Evolutionary conservation across 1,140 invertebrate genomes (phyloP).

Genomic region (Bombus pascuorum): DNA sequence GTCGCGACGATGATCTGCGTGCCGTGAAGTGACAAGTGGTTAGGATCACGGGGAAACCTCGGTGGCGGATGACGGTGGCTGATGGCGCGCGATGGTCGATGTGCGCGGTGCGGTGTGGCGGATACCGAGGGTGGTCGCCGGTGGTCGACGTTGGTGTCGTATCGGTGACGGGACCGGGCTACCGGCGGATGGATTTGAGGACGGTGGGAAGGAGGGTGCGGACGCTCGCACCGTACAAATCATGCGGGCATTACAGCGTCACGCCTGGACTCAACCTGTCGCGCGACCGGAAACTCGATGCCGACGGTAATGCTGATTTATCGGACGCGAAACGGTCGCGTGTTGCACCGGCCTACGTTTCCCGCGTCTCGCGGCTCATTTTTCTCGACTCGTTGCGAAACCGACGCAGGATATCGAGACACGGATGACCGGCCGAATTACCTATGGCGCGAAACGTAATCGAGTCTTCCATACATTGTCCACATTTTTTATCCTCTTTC

Average conservation of each 20-base stretch:
- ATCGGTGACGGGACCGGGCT: conserved; percentile 49
- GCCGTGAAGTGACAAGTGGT: conserved; percentile 82
- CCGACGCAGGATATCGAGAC: neutral
- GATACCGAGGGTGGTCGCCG: conserved; percentile 25
- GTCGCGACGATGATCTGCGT: conserved; percentile 84
- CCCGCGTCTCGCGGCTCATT: conserved; percentile 15
- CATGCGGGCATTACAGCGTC: conserved; percentile 81
- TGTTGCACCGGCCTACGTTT: conserved; percentile 1
- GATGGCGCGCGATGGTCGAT: conserved; percentile 36
- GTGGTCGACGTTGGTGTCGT: conserved; percentile 46
- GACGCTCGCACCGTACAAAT: conserved; percentile 79
- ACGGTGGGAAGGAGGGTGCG: conserved; percentile 66
- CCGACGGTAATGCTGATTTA: conserved; percentile 81
- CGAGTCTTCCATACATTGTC: neutral
- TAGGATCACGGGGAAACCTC: conserved; percentile 79
- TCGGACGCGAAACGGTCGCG: conserved; percentile 69
- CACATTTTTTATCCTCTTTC: neutral
- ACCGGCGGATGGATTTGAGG: conserved; percentile 61
- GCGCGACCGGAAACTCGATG: conserved; percentile 77
- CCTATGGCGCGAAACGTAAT: neutral
- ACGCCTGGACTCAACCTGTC: conserved; percentile 78
- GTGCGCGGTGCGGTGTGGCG: conserved; percentile 16
- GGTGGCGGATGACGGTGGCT: conserved; percentile 61
- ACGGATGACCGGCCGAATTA: neutral
- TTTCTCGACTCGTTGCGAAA: neutral